These are phyloP conservation scores for Rhodophaea formosa DNA, from an alignment of 2,888 invertebrate species.

Conservation along the genomic window DNA sequence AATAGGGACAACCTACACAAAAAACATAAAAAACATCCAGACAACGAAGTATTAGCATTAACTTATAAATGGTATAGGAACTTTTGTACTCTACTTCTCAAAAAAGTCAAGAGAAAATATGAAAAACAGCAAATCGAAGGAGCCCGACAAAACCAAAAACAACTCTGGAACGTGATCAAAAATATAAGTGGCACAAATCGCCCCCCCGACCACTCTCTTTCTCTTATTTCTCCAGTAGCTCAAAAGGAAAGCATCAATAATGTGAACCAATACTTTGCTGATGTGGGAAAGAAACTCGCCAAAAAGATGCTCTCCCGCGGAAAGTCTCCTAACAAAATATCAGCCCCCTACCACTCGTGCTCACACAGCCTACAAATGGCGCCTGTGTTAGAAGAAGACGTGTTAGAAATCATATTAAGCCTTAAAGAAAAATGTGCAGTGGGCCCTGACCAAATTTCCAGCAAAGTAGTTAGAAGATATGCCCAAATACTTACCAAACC, in stretches of 20 bases:
- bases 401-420: neutral
- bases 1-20: too few relatives aligned
- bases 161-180: too few relatives aligned
- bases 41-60: neutral
- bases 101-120: neutral
- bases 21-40: too few relatives aligned
- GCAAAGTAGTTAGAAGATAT: neutral
- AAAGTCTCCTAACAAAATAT: too few relatives aligned
- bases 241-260: too few relatives aligned
- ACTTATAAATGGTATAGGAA: neutral
- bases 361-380: neutral
- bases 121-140: neutral
- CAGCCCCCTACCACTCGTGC: too few relatives aligned
- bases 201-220: neutral
- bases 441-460: neutral
- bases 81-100: neutral
- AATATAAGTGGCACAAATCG: neutral
- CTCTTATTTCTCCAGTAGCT: too few relatives aligned
- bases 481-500: neutral
- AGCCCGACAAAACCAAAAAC: neutral
- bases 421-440: neutral
- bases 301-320: too few relatives aligned
- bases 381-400: too few relatives aligned
- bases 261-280: too few relatives aligned
- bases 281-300: too few relatives aligned